Conservation (phyloP, 2,113 vertebrate species). For the Muscicapa adusta region DNA sequence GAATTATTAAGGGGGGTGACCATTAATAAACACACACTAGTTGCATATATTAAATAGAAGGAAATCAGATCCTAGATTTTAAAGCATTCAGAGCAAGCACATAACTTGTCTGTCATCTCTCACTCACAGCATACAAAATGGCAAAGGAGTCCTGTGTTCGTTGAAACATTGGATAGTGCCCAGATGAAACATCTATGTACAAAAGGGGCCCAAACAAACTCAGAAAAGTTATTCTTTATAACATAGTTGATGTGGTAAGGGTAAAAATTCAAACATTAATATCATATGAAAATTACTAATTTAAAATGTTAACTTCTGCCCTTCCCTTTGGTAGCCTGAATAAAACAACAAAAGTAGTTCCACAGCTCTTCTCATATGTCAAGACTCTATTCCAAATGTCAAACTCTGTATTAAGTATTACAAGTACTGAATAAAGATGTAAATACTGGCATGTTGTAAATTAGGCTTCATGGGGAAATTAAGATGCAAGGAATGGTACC, state of each 20-base stretch:
- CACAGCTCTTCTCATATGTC: background rate
- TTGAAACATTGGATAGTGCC: background rate
- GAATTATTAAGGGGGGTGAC: background rate
- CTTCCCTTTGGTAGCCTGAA: background rate
- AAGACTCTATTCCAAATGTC: background rate
- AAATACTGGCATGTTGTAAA: slow-evolving; percentile 21
- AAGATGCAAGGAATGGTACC: background rate
- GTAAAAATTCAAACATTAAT: background rate
- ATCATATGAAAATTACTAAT: background rate
- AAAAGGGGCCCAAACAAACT: background rate
- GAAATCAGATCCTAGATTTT: background rate
- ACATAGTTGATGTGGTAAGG: background rate
- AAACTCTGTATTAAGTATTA: background rate
- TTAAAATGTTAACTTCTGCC: background rate
- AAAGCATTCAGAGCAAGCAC: background rate
- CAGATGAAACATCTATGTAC: background rate
- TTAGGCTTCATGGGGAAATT: slow-evolving; percentile 16
- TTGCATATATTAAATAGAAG: background rate
- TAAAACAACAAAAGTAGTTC: background rate
- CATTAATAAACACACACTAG: background rate
- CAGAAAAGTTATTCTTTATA: background rate
- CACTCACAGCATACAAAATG: background rate
- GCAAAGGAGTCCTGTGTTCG: background rate
- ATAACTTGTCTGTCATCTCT: background rate
- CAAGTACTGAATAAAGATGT: background rate